Evolutionary conservation across 2,113 vertebrate species (phyloP).

Genomic region (Spizaetus ornatus): DNA sequence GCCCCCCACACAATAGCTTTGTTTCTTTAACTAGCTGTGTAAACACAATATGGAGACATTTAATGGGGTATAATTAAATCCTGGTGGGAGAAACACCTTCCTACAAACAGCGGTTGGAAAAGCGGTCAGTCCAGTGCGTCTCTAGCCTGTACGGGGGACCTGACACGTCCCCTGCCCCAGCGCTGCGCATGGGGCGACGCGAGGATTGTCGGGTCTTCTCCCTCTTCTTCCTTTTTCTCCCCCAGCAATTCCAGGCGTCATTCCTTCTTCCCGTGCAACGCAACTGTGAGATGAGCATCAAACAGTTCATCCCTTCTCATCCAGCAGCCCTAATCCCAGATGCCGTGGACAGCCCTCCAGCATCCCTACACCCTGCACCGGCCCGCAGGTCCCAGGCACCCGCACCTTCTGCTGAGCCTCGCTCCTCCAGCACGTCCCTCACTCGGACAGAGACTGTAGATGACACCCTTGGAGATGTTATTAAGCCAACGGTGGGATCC

Average conservation of each 20-base stretch:
- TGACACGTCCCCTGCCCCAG: not conserved
- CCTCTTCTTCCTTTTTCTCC: not conserved
- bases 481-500: not conserved
- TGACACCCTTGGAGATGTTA: not conserved
- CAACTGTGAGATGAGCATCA: not conserved
- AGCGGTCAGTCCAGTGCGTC: not conserved
- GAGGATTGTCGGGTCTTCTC: fast-evolving
- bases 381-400: not conserved
- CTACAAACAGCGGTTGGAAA: not conserved
- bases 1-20: fast-evolving
- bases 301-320: not conserved
- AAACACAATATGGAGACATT: fast-evolving
- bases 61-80: not conserved
- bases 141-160: not conserved
- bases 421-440: fast-evolving
- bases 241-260: not conserved
- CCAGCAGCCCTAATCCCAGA: not conserved
- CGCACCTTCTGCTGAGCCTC: not conserved
- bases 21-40: not conserved
- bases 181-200: fast-evolving
- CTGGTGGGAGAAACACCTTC: not conserved
- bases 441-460: not conserved
- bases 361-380: fast-evolving
- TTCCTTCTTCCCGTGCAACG: fast-evolving
- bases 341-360: fast-evolving